phyloP scores from a whole-genome alignment of 1,140 invertebrate genomes.

The Octopus bimaculoides region DNA sequence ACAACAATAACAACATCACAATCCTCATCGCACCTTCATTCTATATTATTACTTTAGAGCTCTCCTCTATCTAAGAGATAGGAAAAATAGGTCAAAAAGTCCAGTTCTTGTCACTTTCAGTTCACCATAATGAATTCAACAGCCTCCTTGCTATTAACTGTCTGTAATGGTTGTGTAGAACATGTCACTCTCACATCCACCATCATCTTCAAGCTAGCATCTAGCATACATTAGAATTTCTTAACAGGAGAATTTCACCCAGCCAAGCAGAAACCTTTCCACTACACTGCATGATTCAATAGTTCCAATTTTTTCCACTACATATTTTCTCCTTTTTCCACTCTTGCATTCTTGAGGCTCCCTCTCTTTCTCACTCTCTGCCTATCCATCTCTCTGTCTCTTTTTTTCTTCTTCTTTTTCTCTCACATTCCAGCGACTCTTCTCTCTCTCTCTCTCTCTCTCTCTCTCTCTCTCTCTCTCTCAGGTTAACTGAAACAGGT shows the following conservation, averaged over 20 bases:
- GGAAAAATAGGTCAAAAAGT: background rate
- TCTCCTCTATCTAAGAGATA: background rate
- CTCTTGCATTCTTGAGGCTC: background rate
- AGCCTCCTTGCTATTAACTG: background rate
- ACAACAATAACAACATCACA: too few relatives aligned
- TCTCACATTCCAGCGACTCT: background rate
- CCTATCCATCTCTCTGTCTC: background rate
- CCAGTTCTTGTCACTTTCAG: constrained; percentile 1
- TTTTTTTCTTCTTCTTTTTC: background rate
- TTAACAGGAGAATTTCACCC: constrained; percentile 5
- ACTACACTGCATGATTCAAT: constrained; percentile 3
- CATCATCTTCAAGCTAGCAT: background rate
- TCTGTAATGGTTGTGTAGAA: background rate
- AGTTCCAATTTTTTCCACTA: background rate
- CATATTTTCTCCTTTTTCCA: background rate
- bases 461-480: background rate
- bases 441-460: background rate
- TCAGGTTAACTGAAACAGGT: too few relatives aligned
- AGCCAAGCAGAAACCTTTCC: constrained; percentile 8
- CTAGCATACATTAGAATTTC: constrained; percentile 10
- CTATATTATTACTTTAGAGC: too few relatives aligned
- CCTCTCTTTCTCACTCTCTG: background rate
- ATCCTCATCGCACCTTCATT: too few relatives aligned
- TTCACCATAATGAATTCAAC: background rate
- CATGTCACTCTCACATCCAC: background rate